Conservation (phyloP, 1,140 invertebrate genomes). For the Melipona quadrifasciata region DNA sequence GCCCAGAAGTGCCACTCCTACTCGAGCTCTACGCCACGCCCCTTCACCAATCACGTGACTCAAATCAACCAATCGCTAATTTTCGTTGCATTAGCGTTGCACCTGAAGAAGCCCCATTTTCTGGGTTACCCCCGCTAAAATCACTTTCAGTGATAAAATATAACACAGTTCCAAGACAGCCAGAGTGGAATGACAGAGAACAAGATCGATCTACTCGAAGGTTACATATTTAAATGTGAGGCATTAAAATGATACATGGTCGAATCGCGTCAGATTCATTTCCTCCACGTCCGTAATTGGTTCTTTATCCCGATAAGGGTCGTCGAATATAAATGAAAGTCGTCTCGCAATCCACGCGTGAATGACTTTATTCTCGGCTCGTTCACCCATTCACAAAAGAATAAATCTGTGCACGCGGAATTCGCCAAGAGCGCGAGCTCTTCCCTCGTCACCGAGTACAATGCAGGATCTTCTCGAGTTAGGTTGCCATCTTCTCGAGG, state of each 20-base stretch:
- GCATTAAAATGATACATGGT: neutral
- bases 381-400: slow-evolving; percentile 47
- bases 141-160: too few species aligned
- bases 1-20: too few species aligned
- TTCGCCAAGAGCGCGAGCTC: too few species aligned
- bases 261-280: slow-evolving; percentile 29
- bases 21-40: too few species aligned
- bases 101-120: too few species aligned
- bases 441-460: neutral
- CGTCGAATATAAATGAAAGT: slow-evolving; percentile 36
- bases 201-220: neutral
- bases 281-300: slow-evolving; percentile 50
- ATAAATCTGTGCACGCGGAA: slow-evolving; percentile 11
- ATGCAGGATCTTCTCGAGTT: neutral
- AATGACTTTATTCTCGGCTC: slow-evolving; percentile 34
- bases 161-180: neutral
- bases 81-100: too few species aligned
- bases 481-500: neutral
- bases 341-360: neutral
- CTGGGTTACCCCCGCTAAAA: too few species aligned
- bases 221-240: neutral
- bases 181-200: neutral
- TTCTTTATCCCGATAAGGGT: slow-evolving; percentile 54
- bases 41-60: too few species aligned
- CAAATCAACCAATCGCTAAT: too few species aligned